Percentiles rank a stretch among this genome's conserved stretches.
Evolutionary conservation across 2,797 vertebrate genomes (phyloP).

Genomic region (Sardinella longiceps): DNA sequence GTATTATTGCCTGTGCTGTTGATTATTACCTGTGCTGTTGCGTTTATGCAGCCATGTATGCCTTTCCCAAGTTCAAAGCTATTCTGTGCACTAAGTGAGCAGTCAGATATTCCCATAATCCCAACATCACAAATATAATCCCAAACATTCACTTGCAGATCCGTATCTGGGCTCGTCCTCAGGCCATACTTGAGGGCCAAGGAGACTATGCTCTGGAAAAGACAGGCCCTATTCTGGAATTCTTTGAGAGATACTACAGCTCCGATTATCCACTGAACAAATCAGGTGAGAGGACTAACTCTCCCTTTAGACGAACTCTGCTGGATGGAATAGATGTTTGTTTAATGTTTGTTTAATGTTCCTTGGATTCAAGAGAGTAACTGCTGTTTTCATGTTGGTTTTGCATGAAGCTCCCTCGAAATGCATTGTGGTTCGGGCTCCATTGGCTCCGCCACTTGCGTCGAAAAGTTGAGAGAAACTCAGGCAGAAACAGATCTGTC

Average conservation of each 20-base stretch:
- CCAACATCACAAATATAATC: too few relatives aligned
- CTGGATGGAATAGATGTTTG: too few relatives aligned
- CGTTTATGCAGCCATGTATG: background rate
- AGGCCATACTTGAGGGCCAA: slow-evolving; percentile 70
- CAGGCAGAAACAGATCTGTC: too few relatives aligned
- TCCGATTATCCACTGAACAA: slow-evolving; percentile 82
- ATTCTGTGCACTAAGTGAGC: too few relatives aligned
- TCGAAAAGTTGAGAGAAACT: too few relatives aligned
- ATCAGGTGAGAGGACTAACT: slow-evolving; percentile 74
- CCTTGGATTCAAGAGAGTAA: background rate
- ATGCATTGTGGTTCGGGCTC: too few relatives aligned
- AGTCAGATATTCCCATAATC: too few relatives aligned
- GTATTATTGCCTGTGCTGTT: background rate
- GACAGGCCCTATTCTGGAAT: slow-evolving; percentile 80
- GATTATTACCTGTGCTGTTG: background rate
- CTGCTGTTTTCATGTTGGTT: too few relatives aligned
- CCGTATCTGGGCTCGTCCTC: slow-evolving; percentile 86
- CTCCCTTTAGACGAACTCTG: too few relatives aligned
- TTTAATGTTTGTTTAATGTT: too few relatives aligned
- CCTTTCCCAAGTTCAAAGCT: background rate
- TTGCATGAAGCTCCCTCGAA: too few relatives aligned
- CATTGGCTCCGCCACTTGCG: too few relatives aligned
- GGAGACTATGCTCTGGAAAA: slow-evolving; percentile 76
- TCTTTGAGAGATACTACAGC: slow-evolving; percentile 79
- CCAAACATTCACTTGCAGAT: slow-evolving; percentile 70